phyloP scores from a whole-genome alignment of 1,140 invertebrate genomes.

The Drosophila oshimai region DNA sequence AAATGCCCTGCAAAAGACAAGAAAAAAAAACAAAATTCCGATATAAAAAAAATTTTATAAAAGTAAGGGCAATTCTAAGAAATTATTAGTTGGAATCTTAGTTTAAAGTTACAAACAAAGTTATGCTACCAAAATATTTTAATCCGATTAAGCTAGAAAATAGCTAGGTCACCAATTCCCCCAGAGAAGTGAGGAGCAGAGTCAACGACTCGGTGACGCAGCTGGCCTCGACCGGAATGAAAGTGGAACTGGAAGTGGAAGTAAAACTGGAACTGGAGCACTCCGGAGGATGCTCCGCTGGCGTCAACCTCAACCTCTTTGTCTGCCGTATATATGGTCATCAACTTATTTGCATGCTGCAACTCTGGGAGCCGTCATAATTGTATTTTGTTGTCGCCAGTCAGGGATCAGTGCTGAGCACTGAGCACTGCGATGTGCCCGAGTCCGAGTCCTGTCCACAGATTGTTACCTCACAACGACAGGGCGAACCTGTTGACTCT shows the following conservation, averaged over 20 bases:
- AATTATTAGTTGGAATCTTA: too few relatives aligned
- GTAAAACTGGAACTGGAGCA: conserved; percentile 29
- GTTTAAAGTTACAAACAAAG: too few relatives aligned
- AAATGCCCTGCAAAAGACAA: too few relatives aligned
- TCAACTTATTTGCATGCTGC: conserved; percentile 33
- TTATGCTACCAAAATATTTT: background rate
- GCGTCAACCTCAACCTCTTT: conserved; percentile 14
- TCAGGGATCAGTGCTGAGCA: conserved; percentile 9
- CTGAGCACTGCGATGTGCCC: conserved; percentile 10
- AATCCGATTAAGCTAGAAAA: background rate
- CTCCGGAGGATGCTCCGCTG: background rate
- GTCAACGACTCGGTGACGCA: conserved; percentile 36
- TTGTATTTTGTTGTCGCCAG: conserved; percentile 37
- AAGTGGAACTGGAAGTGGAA: conserved; percentile 31
- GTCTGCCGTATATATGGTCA: conserved; percentile 20
- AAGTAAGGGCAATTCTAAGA: too few relatives aligned
- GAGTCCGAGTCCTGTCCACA: background rate
- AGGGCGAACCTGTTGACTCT: conserved; percentile 20
- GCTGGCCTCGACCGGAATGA: conserved; percentile 42
- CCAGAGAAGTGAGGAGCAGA: background rate
- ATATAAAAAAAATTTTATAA: too few relatives aligned
- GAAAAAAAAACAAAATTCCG: too few relatives aligned
- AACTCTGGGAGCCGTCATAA: conserved; percentile 19
- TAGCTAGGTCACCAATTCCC: background rate
- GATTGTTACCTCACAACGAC: background rate